Percentiles rank a stretch among this genome's conserved stretches.
Conservation (phyloP, 2,888 invertebrate species). For the Prenolepis imparis region DNA sequence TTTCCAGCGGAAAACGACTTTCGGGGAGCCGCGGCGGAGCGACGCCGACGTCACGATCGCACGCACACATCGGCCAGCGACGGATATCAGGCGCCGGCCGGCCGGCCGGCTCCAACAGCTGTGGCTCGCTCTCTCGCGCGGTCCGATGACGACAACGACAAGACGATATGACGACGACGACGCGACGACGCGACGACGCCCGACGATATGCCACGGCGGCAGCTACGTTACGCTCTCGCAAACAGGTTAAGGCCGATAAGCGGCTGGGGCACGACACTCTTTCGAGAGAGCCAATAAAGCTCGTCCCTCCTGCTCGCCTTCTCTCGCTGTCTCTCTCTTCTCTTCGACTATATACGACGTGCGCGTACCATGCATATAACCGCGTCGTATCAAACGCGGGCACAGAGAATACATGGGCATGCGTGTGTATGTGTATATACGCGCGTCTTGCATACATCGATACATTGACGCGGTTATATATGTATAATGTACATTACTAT, state of each 20-base stretch:
- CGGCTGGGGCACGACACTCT: constrained; percentile 52
- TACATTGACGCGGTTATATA: background rate
- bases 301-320: constrained; percentile 37
- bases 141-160: constrained; percentile 17
- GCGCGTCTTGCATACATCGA: constrained; percentile 11
- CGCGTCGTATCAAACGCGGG: constrained; percentile 34
- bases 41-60: constrained; percentile 18
- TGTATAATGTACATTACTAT: constrained; percentile 3
- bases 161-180: constrained; percentile 17
- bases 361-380: background rate
- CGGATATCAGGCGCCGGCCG: constrained; percentile 58
- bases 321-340: background rate
- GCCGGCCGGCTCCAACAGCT: constrained; percentile 78
- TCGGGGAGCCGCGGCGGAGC: constrained; percentile 2
- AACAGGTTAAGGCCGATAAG: constrained; percentile 65
- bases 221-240: constrained; percentile 56
- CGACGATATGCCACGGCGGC: constrained; percentile 59
- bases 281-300: constrained; percentile 63
- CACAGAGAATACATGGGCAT: background rate
- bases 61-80: constrained; percentile 29
- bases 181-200: constrained; percentile 36
- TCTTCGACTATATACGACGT: background rate
- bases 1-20: constrained; percentile 46
- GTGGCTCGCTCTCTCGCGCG: constrained; percentile 48
- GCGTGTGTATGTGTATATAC: background rate